Evolutionary conservation across 2,888 invertebrate genomes (phyloP), one percentile per base, ranked within the genome.

Genomic region (Nemurella pictetii): DNA sequence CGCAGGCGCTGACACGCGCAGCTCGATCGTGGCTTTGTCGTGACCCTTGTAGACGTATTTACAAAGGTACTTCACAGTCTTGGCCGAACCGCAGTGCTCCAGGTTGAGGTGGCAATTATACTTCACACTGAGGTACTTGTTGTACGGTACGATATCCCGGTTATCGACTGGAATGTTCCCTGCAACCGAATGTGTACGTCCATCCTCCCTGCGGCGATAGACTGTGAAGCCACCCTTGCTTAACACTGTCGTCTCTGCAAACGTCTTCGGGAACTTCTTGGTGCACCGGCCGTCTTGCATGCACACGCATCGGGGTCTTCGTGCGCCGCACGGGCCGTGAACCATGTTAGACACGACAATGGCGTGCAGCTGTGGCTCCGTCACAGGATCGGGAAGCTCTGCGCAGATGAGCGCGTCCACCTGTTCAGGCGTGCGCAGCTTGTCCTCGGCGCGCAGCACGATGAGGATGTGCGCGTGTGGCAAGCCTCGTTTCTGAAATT

Each of bases 51-150:
- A 87, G 0, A 87, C 85, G 83, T 88, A 88, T 75, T 88, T 88
- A 83, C 85, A 87, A 0, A 88, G 73, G 84, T 88, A 88, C 83
- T 88, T 88, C 0, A 87, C 86, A n/a, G 36, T 7, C 35, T 73
- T 73, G 25, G 35, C 26, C 5, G 36, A 36, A 25, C 7, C 72
- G 82, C 82, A 82, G 26, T 32, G 86, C 87, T 91, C 90, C 0
- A 90, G 88, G 87, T 90, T 91, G 72, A 90, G 89, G 85, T 91
- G 90, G 26, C 87, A 86, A 84, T 89, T 87, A 87, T 87, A 90
- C 83, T 88, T 89, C 80, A 86, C 83, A 5, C 85, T 85, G 25
- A 90, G 84, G 83, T 86, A 88, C 0, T 89, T 88, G 85, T 89
- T 89, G 86, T 90, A 90, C 0, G 90, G 90, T 12, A 90, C 90